Evolutionary conservation across 2,888 invertebrate genomes (phyloP).

Genomic region (Hipparchia semele): DNA sequence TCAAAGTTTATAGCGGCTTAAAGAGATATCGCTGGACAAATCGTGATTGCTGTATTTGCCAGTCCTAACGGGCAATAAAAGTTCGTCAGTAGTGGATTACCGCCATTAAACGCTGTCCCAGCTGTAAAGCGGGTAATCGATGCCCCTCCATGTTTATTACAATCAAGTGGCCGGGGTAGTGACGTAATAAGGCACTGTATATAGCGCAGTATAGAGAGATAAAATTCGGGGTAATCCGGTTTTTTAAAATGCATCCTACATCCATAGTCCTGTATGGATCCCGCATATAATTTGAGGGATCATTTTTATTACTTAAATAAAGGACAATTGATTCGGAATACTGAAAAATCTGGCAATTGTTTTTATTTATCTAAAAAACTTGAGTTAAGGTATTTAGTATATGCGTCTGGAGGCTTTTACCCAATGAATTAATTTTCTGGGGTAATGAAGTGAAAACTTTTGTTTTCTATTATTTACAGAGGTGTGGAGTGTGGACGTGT

Average conservation of each 20-base stretch:
- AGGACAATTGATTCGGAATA: too few species aligned
- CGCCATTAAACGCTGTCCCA: constrained; percentile 68
- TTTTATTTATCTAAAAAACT: too few species aligned
- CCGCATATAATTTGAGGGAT: background rate
- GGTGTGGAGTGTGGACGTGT: too few species aligned
- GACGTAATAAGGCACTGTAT: constrained; percentile 39
- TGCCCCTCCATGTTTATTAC: constrained; percentile 64
- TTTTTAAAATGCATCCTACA: too few species aligned
- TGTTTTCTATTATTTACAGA: too few species aligned
- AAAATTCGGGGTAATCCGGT: background rate
- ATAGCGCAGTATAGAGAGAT: background rate
- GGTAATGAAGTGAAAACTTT: too few species aligned
- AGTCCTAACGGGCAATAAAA: constrained; percentile 57
- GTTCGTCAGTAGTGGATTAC: constrained; percentile 67
- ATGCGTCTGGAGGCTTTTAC: too few species aligned
- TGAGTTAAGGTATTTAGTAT: too few species aligned
- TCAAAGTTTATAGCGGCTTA: constrained; percentile 28
- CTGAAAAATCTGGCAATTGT: too few species aligned
- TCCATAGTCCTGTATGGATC: too few species aligned
- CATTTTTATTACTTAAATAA: background rate
- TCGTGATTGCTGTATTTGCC: constrained; percentile 48
- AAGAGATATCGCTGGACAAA: constrained; percentile 33
- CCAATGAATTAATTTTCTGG: too few species aligned
- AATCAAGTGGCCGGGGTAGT: constrained; percentile 54
- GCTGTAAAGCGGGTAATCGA: constrained; percentile 77